Conservation (phyloP, 2,888 invertebrate species). For the Belgica antarctica region DNA sequence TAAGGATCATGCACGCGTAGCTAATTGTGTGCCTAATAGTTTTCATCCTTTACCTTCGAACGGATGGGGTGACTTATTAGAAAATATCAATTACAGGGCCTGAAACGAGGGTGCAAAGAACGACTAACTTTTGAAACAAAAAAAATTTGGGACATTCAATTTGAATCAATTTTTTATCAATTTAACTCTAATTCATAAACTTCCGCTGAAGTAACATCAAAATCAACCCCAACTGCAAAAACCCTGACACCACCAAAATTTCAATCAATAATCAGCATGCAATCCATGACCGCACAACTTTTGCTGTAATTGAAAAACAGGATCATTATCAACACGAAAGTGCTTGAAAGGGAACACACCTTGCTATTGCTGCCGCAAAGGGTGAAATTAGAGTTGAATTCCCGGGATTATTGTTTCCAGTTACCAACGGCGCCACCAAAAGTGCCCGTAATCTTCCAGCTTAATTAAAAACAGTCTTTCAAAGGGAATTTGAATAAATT, state of each 20-base stretch:
- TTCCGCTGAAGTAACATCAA: neutral
- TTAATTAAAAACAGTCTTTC: slow-evolving; percentile 30
- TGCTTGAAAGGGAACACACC: neutral
- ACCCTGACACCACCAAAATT: too few relatives aligned
- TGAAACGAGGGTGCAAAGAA: slow-evolving; percentile 28
- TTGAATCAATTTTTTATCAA: slow-evolving; percentile 14
- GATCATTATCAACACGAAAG: slow-evolving; percentile 1
- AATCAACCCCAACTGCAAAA: too few relatives aligned
- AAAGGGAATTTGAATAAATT: slow-evolving; percentile 32
- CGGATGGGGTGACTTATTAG: neutral
- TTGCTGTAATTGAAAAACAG: slow-evolving; percentile 22
- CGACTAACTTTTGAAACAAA: slow-evolving; percentile 6
- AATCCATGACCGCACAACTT: neutral
- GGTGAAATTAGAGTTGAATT: slow-evolving; percentile 18
- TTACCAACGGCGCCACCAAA: slow-evolving; percentile 8
- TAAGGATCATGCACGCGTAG: slow-evolving; percentile 31
- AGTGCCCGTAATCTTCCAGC: slow-evolving; percentile 32
- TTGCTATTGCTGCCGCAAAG: neutral
- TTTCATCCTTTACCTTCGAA: neutral
- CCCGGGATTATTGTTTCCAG: neutral
- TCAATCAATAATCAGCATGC: neutral
- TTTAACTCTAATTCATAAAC: neutral
- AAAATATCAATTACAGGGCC: too few relatives aligned
- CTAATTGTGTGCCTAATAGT: slow-evolving; percentile 27
- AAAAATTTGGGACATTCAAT: slow-evolving; percentile 10